A percentile compares a stretch with the other conserved stretches of the same genome.
Conservation (phyloP, 2,797 vertebrate species). For the Microchirus variegatus region DNA sequence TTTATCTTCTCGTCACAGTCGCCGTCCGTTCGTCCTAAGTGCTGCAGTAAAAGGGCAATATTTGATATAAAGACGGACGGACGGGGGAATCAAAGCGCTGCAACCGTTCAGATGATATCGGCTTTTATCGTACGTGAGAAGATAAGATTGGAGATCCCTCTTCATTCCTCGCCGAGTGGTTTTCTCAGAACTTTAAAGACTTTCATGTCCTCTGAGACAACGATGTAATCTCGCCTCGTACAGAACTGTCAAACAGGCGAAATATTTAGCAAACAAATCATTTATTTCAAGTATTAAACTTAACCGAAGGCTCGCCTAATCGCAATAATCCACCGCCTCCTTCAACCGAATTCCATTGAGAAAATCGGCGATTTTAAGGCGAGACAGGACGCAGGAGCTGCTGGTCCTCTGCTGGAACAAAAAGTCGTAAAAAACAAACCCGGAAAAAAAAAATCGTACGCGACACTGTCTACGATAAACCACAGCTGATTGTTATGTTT, state of each 20-base stretch:
- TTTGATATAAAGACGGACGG: not conserved
- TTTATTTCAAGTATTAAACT: no score
- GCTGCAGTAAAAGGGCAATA: slow-evolving; percentile 6
- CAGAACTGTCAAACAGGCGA: no score
- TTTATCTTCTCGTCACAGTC: slow-evolving; percentile 47
- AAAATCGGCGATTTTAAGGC: no score
- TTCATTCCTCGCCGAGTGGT: not conserved
- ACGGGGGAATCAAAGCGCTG: not conserved
- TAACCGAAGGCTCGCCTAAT: no score
- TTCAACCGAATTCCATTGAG: no score
- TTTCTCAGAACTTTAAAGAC: slow-evolving; percentile 26
- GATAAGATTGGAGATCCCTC: slow-evolving; percentile 7
- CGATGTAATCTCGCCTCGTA: slow-evolving; percentile 40
- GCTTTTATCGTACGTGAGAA: slow-evolving; percentile 54
- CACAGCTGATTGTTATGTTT: slow-evolving; percentile 26
- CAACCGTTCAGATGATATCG: slow-evolving; percentile 43
- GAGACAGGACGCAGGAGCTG: no score
- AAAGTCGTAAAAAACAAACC: no score
- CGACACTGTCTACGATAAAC: slow-evolving; percentile 57
- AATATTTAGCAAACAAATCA: no score
- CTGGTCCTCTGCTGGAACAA: no score
- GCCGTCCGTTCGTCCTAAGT: slow-evolving; percentile 36
- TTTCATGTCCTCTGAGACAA: slow-evolving; percentile 47
- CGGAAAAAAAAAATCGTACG: slow-evolving; percentile 30
- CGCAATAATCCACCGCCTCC: no score